Conservation (phyloP, 2,797 vertebrate genomes). For the Brotula barbata region DNA sequence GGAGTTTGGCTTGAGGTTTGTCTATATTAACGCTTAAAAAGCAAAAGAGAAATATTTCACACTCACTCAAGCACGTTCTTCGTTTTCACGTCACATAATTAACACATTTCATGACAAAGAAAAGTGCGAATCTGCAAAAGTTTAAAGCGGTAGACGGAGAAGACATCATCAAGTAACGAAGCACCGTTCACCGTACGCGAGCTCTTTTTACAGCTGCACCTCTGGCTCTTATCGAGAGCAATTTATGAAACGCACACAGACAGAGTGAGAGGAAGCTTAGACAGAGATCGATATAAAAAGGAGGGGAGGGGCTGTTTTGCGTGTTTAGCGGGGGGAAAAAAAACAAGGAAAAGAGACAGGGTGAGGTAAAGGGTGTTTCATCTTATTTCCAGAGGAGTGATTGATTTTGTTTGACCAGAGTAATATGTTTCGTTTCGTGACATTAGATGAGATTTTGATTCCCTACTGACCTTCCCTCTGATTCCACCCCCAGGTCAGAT, state of each 20-base stretch:
- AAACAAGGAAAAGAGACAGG: neutral
- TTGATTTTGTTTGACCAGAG: too few species aligned
- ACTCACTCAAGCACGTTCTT: too few species aligned
- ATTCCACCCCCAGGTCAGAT: too few species aligned
- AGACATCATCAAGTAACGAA: too few species aligned
- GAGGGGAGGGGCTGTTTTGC: neutral
- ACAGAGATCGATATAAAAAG: constrained; percentile 19
- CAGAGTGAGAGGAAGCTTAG: constrained; percentile 23
- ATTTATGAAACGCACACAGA: constrained; percentile 9
- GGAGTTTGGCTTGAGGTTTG: too few species aligned
- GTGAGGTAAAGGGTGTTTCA: neutral
- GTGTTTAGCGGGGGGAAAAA: neutral
- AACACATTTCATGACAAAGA: too few species aligned
- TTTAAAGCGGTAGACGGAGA: neutral
- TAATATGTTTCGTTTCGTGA: neutral
- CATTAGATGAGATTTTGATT: too few species aligned
- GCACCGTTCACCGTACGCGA: neutral
- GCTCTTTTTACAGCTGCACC: constrained; percentile 36
- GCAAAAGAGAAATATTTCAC: too few species aligned
- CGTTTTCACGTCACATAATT: too few species aligned
- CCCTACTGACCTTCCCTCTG: too few species aligned
- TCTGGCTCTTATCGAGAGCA: constrained; percentile 1
- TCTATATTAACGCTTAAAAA: too few species aligned
- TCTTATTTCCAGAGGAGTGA: too few species aligned
- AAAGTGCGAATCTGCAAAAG: neutral